A percentile compares a stretch with the other conserved stretches of the same genome.
phyloP scores from a whole-genome alignment of 2,797 vertebrate genomes.

The Scomberomorus guttatus region DNA sequence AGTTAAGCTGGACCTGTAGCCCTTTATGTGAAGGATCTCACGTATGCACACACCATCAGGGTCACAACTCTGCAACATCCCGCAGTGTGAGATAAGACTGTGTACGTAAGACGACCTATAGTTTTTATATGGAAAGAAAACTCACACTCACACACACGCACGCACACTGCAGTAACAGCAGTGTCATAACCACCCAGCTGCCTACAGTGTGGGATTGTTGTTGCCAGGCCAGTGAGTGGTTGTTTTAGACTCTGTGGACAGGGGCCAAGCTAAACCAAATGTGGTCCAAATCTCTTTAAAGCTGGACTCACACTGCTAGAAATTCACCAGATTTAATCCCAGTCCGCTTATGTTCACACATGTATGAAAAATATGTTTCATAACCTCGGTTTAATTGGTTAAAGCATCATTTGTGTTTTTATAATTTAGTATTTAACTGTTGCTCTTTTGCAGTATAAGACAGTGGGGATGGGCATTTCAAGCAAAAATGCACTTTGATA shows the following conservation, averaged over 20 bases:
- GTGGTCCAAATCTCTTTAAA: slow-evolving; percentile 60
- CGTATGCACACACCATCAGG: slow-evolving; percentile 59
- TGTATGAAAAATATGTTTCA: slow-evolving; percentile 27
- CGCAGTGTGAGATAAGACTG: slow-evolving; percentile 60
- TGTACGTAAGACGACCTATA: slow-evolving; percentile 52
- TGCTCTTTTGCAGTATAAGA: neutral
- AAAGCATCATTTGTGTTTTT: neutral
- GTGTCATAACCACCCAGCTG: slow-evolving; percentile 66
- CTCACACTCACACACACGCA: neutral
- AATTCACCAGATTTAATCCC: slow-evolving; percentile 48
- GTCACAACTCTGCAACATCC: slow-evolving; percentile 53
- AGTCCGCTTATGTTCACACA: slow-evolving; percentile 21
- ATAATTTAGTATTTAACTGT: neutral
- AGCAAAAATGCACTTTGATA: no score
- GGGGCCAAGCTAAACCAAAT: slow-evolving; percentile 63
- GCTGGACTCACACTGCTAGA: slow-evolving; percentile 39
- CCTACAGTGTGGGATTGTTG: slow-evolving; percentile 70
- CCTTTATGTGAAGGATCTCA: slow-evolving; percentile 54
- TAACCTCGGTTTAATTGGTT: slow-evolving; percentile 4
- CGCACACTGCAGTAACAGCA: slow-evolving; percentile 51
- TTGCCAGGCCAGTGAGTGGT: slow-evolving; percentile 61
- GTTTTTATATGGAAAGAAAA: slow-evolving; percentile 68
- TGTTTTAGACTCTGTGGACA: slow-evolving; percentile 50
- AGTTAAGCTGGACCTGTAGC: slow-evolving; percentile 14
- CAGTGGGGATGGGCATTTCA: neutral